Evolutionary conservation across 1,140 invertebrate species (phyloP).

Genomic region (Amyelois transitella): DNA sequence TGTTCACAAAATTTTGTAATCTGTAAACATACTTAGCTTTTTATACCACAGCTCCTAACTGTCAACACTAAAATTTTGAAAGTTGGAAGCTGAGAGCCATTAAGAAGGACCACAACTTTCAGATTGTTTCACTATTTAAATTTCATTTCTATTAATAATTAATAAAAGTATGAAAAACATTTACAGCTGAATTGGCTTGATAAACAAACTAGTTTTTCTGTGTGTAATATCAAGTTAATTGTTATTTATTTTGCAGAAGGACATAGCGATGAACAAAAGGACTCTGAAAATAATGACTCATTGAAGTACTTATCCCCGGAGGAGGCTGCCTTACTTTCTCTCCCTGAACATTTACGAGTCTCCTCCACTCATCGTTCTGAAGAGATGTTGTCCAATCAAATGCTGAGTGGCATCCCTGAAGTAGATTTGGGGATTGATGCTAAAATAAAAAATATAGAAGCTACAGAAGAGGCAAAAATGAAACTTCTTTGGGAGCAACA

Average conservation of each 20-base stretch:
- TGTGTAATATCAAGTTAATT: not conserved
- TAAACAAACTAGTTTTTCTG: no score
- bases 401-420: constrained; percentile 99
- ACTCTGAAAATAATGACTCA: constrained; percentile 63
- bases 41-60: no score
- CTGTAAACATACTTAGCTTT: no score
- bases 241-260: constrained; percentile 48
- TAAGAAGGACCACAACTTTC: no score
- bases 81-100: no score
- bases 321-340: constrained; percentile 87
- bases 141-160: no score
- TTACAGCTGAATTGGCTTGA: no score
- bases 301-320: constrained; percentile 88
- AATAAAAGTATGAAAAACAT: no score
- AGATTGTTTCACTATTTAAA: no score
- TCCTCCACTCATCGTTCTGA: constrained; percentile 90
- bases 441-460: constrained; percentile 98
- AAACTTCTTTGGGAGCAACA: constrained; percentile 90
- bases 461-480: constrained; percentile 97
- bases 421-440: constrained; percentile 99
- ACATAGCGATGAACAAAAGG: constrained; percentile 40
- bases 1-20: no score
- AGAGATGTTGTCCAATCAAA: constrained; percentile 99
- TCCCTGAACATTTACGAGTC: constrained; percentile 90
- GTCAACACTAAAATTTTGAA: no score